These are phyloP conservation scores for Zeugodacus cucurbitae DNA, from an alignment of 1,140 invertebrate species.

Conservation along the genomic window DNA sequence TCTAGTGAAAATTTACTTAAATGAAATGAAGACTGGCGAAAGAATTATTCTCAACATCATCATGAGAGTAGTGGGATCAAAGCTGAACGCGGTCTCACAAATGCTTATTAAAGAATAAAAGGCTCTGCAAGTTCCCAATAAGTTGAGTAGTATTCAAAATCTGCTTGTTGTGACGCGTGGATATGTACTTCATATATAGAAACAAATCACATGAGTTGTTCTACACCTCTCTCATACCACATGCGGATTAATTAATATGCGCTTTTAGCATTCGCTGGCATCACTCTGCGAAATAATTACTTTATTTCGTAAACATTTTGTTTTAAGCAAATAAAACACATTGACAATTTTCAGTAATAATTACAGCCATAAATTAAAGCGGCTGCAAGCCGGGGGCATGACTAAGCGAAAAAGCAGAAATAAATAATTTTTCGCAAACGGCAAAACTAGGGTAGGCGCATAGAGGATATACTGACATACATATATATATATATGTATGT, in stretches of 20 bases:
- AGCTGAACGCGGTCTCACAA: not conserved
- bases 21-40: not conserved
- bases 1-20: not conserved
- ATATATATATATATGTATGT: not conserved
- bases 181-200: too few relatives aligned
- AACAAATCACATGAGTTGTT: too few relatives aligned
- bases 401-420: not conserved
- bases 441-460: not conserved
- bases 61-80: not conserved
- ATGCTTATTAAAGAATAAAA: too few relatives aligned
- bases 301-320: not conserved
- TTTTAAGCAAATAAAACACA: too few relatives aligned
- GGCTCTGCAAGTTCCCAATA: too few relatives aligned
- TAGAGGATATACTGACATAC: not conserved
- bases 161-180: too few relatives aligned
- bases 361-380: not conserved
- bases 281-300: not conserved
- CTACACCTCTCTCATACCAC: too few relatives aligned
- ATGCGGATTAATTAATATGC: too few relatives aligned
- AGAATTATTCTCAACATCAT: not conserved
- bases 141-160: too few relatives aligned
- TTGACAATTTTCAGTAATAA: not conserved
- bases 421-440: too few relatives aligned
- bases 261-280: too few relatives aligned
- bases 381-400: not conserved